Evolutionary conservation across 2,888 invertebrate genomes (phyloP), one percentile per base, ranked within the genome.

Genomic region (Andrena bicolor): DNA sequence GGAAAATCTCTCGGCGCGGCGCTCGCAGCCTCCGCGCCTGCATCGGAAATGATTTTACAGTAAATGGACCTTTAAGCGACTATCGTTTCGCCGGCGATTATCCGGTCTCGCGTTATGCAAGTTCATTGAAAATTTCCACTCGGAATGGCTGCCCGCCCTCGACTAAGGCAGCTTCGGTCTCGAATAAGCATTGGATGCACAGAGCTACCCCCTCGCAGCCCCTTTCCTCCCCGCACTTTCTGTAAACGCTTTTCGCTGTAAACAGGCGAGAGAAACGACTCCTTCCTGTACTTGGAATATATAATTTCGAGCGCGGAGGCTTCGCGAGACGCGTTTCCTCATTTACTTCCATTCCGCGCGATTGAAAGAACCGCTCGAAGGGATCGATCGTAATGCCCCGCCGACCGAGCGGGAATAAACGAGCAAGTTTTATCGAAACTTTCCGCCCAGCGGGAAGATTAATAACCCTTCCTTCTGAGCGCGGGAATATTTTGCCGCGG

Each of bases 111-210:
- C 76, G 80, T 84, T 77, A 72, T 74, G 72, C 51, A 77, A 74
- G 83, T 77, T 70, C 75, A 75, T 80, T 80, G 83, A 80, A 84
- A 83, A 75, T 72, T 83, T 77, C 77, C 77, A 49, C 61, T 74
- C 28, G 68, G 28, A 71, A 53, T 73, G 8, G 53, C 30, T 16
- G 53, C 63, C 32, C 63, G 48, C 49, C 51, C 41, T 51, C 74
- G 56, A 56, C 66, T 32, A 68, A 16, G 56, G 28, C 49, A 41
- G 60, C 48, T 66, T 48, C 32, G 49, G 61, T 66, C 58, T 65
- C 71, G 82, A 80, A 65, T 69, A 73, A 80, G 71, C 70, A 74
- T 70, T 26, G 61, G 23, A 66, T 66, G 41, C 48, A 8, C 30
- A 3, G 51, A 56, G 69, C 56, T 68, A 74, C 51, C 20, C 61